Conservation (phyloP, 2,113 vertebrate genomes). For the Muscicapa adusta region DNA sequence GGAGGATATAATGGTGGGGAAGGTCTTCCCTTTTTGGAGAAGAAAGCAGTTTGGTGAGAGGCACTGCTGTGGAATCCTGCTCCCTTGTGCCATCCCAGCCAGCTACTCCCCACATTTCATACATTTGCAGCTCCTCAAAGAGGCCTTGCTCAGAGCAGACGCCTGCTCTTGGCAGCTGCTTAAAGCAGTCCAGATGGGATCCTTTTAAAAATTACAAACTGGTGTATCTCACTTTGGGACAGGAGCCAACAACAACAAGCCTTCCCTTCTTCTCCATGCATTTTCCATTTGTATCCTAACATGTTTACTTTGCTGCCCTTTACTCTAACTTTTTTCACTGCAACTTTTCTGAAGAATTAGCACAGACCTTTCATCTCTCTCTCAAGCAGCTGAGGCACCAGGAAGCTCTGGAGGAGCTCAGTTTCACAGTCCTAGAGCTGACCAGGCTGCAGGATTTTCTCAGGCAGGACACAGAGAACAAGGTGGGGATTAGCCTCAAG, state of each 20-base stretch:
- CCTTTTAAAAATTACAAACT: slow-evolving; percentile 62
- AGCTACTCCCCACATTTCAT: background rate
- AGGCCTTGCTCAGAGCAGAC: slow-evolving; percentile 45
- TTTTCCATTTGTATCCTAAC: slow-evolving; percentile 67
- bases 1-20: background rate
- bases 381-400: slow-evolving; percentile 12
- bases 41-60: background rate
- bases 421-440: background rate
- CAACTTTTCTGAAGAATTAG: slow-evolving; percentile 41
- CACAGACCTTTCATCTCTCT: slow-evolving; percentile 28
- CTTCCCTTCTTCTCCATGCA: slow-evolving; percentile 46
- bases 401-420: background rate
- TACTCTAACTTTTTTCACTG: slow-evolving; percentile 59
- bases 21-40: background rate
- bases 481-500: background rate
- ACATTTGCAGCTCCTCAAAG: slow-evolving; percentile 49
- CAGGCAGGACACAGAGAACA: background rate
- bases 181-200: slow-evolving; percentile 65
- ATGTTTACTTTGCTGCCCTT: slow-evolving; percentile 67
- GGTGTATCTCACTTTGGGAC: slow-evolving; percentile 61
- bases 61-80: background rate
- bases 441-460: background rate
- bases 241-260: slow-evolving; percentile 54
- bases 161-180: slow-evolving; percentile 56
- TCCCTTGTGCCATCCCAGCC: background rate